Evolutionary conservation across 2,797 vertebrate species (phyloP).

Genomic region (Aeoliscus strigatus): DNA sequence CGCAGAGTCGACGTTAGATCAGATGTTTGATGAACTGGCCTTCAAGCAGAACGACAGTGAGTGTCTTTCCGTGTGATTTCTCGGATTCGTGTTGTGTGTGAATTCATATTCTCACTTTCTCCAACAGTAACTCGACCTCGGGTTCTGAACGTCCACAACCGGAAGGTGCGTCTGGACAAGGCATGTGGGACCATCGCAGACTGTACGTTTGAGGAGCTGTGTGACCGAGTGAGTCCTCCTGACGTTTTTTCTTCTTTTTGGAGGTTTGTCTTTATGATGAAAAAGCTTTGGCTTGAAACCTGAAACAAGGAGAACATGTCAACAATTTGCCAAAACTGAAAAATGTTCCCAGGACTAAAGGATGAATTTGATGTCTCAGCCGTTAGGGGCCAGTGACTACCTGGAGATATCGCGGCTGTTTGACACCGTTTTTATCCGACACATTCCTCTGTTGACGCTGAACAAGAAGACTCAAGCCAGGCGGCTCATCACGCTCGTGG

Average conservation of each 20-base stretch:
- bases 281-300: too few species aligned
- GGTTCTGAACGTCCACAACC: conserved; percentile 89
- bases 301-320: too few species aligned
- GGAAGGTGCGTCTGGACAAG: conserved; percentile 89
- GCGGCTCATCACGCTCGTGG: conserved; percentile 94
- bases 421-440: conserved; percentile 87
- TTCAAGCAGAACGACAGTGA: conserved; percentile 99
- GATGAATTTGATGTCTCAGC: too few species aligned
- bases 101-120: too few species aligned
- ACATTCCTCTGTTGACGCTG: conserved; percentile 87
- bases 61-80: too few species aligned
- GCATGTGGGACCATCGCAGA: conserved; percentile 92
- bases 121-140: conserved; percentile 91
- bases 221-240: conserved; percentile 89
- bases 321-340: too few species aligned
- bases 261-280: too few species aligned
- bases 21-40: conserved; percentile 97
- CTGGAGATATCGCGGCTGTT: conserved; percentile 88
- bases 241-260: too few species aligned
- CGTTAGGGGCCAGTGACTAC: conserved; percentile 95
- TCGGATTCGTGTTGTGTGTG: too few species aligned
- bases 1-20: conserved; percentile 86
- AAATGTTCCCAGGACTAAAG: too few species aligned
- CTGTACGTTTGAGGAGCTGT: conserved; percentile 97
- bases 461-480: conserved; percentile 89